These are phyloP conservation scores for Pantherophis alleghaniensis DNA, from an alignment of 2,797 vertebrate genomes.

Conservation along the genomic window DNA sequence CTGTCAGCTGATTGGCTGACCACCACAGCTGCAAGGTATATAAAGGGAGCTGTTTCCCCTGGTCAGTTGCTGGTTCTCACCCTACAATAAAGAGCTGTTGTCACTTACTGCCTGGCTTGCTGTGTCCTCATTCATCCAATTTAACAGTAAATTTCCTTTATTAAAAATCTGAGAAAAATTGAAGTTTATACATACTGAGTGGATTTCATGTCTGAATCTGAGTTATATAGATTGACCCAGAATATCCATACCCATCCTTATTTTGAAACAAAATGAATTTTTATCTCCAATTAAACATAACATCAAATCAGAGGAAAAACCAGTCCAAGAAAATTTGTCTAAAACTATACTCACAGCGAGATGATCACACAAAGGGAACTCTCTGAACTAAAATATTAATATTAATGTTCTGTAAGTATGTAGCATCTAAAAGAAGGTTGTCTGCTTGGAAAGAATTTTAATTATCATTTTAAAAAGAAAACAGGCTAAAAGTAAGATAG, in stretches of 20 bases:
- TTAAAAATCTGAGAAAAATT: background rate
- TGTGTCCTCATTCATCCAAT: too few relatives aligned
- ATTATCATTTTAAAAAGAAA: conserved; percentile 41
- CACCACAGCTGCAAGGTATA: too few relatives aligned
- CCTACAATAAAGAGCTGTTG: too few relatives aligned
- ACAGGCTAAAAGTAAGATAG: conserved; percentile 18
- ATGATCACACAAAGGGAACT: background rate
- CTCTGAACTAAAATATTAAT: conserved; percentile 38
- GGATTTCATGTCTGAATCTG: background rate
- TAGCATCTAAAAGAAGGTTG: conserved; percentile 19
- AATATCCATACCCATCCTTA: background rate
- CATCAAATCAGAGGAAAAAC: background rate
- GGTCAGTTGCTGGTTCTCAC: too few relatives aligned
- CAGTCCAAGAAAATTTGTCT: conserved; percentile 1
- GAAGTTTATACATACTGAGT: background rate
- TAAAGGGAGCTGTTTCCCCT: too few relatives aligned
- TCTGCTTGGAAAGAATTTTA: conserved; percentile 26
- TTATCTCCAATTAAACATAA: background rate
- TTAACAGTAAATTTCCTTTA: background rate
- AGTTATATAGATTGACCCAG: background rate
- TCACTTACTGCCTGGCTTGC: too few relatives aligned
- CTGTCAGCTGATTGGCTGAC: too few relatives aligned
- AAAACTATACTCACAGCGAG: background rate
- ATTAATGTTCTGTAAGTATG: conserved; percentile 12
- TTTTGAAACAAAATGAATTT: background rate